Percentiles rank a stretch among this genome's conserved stretches.
phyloP scores from a whole-genome alignment of 2,888 invertebrate genomes.

The Shargacucullia verbasci region DNA sequence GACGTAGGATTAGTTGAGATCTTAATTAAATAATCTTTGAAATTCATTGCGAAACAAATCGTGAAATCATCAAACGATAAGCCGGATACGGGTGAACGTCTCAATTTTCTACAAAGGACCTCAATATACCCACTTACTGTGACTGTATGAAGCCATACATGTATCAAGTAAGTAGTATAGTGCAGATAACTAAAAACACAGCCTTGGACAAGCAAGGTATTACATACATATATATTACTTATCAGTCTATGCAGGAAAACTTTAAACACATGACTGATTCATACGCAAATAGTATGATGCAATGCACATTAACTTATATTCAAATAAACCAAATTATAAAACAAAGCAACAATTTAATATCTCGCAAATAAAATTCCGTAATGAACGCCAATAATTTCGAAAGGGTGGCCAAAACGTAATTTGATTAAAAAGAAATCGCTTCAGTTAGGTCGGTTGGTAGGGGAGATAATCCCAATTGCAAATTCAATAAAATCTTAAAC shows the following conservation, averaged over 20 bases:
- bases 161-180: no score
- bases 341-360: slow-evolving; percentile 29
- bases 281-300: not conserved
- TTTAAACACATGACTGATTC: not conserved
- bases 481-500: slow-evolving; percentile 77
- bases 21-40: slow-evolving; percentile 76
- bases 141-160: no score
- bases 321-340: slow-evolving; percentile 16
- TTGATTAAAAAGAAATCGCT: slow-evolving; percentile 69
- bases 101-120: no score
- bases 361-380: slow-evolving; percentile 19
- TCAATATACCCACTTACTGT: no score
- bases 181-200: no score
- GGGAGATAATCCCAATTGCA: slow-evolving; percentile 73
- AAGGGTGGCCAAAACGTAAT: slow-evolving; percentile 62
- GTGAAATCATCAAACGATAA: slow-evolving; percentile 35
- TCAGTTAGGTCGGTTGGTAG: slow-evolving; percentile 32
- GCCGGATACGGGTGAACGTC: not conserved
- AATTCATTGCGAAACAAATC: slow-evolving; percentile 59
- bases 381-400: slow-evolving; percentile 40
- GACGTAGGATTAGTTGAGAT: slow-evolving; percentile 71
- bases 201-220: no score
- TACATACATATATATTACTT: no score
- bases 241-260: not conserved
- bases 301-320: not conserved